Evolutionary conservation across 2,888 invertebrate genomes (phyloP).

Genomic region (Rhorus exstirpatorius): DNA sequence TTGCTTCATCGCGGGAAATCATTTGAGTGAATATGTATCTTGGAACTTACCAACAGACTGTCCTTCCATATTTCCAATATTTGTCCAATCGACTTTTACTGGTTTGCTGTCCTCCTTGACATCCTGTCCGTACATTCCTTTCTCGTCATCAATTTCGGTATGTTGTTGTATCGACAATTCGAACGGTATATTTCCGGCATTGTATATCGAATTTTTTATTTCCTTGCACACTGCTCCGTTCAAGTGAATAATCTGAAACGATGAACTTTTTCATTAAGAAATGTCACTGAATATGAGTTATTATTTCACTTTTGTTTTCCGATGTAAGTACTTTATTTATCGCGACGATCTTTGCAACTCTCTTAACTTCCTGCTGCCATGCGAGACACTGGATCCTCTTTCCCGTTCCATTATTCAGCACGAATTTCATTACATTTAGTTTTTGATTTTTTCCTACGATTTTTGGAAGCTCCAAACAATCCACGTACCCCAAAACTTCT

Average conservation of each 20-base stretch:
- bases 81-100: no score
- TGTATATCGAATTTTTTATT: constrained; percentile 15
- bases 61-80: no score
- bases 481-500: not conserved
- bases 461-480: not conserved
- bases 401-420: constrained; percentile 6
- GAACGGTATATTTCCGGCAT: not conserved
- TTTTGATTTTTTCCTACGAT: constrained; percentile 2
- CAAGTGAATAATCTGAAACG: constrained; percentile 12
- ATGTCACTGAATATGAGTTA: not conserved
- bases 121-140: not conserved
- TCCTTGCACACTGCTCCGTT: constrained; percentile 9
- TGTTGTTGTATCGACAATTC: constrained; percentile 1
- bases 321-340: not conserved
- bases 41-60: no score
- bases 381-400: constrained; percentile 4
- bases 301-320: not conserved
- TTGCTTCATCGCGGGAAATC: no score
- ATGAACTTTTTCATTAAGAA: not conserved
- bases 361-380: not conserved
- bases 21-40: no score
- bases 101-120: no score
- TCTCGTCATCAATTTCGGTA: constrained; percentile 7
- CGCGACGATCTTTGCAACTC: not conserved
- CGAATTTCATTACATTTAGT: not conserved